Evolutionary conservation across 2,113 vertebrate species (phyloP).

Genomic region (Tenrec ecaudatus): DNA sequence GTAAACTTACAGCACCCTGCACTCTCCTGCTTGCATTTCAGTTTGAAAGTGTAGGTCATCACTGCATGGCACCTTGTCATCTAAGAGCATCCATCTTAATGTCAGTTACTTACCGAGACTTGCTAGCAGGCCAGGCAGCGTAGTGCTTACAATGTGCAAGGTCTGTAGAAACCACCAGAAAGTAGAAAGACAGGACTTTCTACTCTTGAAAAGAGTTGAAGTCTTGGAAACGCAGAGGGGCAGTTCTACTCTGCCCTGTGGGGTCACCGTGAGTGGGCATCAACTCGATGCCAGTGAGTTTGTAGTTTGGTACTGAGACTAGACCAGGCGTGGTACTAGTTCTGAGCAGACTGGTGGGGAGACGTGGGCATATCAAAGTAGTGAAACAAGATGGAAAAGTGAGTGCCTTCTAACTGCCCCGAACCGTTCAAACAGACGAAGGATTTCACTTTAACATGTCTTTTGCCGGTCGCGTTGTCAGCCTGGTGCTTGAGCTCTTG

Average conservation of each 20-base stretch:
- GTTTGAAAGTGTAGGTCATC: not conserved
- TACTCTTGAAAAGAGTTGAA: too few species aligned
- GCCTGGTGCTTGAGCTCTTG: not conserved
- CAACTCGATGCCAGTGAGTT: too few species aligned
- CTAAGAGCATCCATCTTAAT: not conserved
- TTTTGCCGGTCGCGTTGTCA: not conserved
- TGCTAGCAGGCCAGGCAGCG: too few species aligned
- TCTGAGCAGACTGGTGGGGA: constrained; percentile 33
- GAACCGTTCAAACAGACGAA: constrained; percentile 33
- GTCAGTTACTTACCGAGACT: not conserved
- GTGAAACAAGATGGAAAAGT: constrained; percentile 40
- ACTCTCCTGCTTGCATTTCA: constrained; percentile 31
- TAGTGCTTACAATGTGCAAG: too few species aligned
- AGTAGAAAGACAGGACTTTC: too few species aligned
- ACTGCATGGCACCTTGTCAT: not conserved
- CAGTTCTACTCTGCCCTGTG: too few species aligned
- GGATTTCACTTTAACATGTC: constrained; percentile 25
- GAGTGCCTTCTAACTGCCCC: not conserved
- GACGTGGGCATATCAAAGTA: not conserved
- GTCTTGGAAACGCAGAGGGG: too few species aligned
- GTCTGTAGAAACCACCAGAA: too few species aligned
- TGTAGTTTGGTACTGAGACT: too few species aligned
- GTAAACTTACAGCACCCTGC: not conserved
- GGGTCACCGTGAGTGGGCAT: too few species aligned
- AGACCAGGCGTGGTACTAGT: not conserved